Percentiles rank a stretch among this genome's conserved stretches.
Evolutionary conservation across 2,888 invertebrate species (phyloP).

Genomic region (Willowsia nigromaculata): DNA sequence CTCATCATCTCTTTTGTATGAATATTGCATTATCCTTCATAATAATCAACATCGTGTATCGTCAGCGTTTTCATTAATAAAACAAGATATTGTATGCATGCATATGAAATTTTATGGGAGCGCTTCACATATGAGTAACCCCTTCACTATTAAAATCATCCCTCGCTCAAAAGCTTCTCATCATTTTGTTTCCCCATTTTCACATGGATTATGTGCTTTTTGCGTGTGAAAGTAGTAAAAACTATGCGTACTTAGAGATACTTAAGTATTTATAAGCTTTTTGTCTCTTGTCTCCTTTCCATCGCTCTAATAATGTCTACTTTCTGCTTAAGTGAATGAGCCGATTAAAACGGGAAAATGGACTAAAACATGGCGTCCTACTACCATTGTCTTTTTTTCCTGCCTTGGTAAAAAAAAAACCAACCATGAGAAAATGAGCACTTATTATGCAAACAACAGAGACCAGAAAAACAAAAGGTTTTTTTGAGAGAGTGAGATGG

Average conservation of each 20-base stretch:
- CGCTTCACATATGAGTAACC: not conserved
- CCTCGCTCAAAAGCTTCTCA: too few relatives aligned
- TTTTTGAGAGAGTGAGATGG: too few relatives aligned
- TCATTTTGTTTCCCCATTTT: not conserved
- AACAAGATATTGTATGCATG: not conserved
- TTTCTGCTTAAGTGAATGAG: not conserved
- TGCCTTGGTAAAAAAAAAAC: too few relatives aligned
- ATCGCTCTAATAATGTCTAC: not conserved
- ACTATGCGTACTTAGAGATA: not conserved
- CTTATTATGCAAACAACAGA: not conserved
- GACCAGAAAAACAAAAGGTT: too few relatives aligned
- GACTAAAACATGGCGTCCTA: not conserved
- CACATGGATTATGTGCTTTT: slow-evolving; percentile 3
- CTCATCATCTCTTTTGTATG: not conserved
- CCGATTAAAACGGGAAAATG: slow-evolving; percentile 25
- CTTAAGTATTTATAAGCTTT: not conserved
- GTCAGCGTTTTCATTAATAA: slow-evolving; percentile 5
- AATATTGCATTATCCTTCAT: not conserved
- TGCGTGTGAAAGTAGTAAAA: slow-evolving; percentile 1
- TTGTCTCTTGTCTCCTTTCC: too few relatives aligned
- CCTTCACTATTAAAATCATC: not conserved
- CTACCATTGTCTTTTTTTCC: too few relatives aligned
- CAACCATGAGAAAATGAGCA: not conserved
- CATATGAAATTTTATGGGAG: not conserved
- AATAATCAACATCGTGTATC: not conserved